Evolutionary conservation across 2,113 vertebrate genomes (phyloP).

Genomic region (Myiozetetes cayanensis): DNA sequence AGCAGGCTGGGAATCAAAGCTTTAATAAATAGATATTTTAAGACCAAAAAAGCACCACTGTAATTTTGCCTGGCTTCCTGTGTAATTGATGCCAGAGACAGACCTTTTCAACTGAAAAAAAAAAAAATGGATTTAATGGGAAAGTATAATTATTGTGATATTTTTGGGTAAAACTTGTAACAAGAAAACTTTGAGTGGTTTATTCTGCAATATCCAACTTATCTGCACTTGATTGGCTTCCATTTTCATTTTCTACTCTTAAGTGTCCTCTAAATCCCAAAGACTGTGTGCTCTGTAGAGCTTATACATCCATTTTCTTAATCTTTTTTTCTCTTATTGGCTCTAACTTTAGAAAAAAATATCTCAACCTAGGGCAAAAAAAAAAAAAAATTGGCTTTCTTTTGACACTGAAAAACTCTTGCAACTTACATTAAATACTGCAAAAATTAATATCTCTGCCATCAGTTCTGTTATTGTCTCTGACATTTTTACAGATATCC

Average conservation of each 20-base stretch:
- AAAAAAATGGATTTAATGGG: background rate
- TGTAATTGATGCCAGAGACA: background rate
- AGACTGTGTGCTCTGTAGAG: background rate
- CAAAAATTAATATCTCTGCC: background rate
- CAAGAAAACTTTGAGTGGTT: background rate
- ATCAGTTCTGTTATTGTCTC: background rate
- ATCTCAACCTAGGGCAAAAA: background rate
- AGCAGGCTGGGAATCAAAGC: background rate
- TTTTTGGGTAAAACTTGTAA: background rate
- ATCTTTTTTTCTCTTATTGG: background rate
- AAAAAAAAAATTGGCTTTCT: background rate
- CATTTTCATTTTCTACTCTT: background rate
- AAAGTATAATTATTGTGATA: background rate
- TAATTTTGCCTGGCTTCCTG: background rate
- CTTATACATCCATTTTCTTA: background rate
- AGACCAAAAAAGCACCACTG: background rate
- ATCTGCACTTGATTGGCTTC: background rate
- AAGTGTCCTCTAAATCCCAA: background rate
- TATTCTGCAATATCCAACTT: background rate
- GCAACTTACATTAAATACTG: background rate
- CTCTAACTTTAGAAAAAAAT: background rate
- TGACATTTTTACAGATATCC: background rate
- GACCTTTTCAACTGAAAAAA: background rate
- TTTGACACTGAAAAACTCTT: background rate
- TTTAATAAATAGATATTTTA: constrained; percentile 18